Evolutionary conservation across 2,888 invertebrate species (phyloP), one percentile per base, ranked within the genome.

Genomic region (Campoplex capitator): DNA sequence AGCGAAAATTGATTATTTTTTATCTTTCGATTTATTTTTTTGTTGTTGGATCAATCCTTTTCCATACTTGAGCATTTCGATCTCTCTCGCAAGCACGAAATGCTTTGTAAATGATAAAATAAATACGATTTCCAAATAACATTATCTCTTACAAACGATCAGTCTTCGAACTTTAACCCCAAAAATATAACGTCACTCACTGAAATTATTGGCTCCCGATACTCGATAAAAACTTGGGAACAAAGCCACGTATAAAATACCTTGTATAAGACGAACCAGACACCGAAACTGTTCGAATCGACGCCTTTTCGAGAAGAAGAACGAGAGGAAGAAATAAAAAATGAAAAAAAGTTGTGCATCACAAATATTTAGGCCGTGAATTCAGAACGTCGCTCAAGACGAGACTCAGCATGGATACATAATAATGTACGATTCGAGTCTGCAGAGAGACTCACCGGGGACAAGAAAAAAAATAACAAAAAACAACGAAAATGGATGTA

Each of bases 301-400:
- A 82, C 56, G 68, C 48, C 78, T 45, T 71, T 76, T 85, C 51
- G 73, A 74, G 35, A 62, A 62, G 32, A 62, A 62, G 62, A 28
- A 58, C 28, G 32, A 32, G 62, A 62, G 32, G 16, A 16, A 56
- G 42, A 38, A 9, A 65, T 58, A 45, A 42, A 32, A 38, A 9
- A 65, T 58, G 42, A 42, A 32, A 65, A 65, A 83, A 70, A 71
- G 62, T 62, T 58, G 70, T 75, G 87, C 81, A 84, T 87, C 62
- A 65, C 65, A 81, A 84, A 87, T 87, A 87, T 87, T 84, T 84
- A 84, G 87, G 87, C 84, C 87, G 75, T 71, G 87, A 79, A 87
- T 82, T 84, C 71, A 76, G 76, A 76, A 54, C 77, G 62, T 32
- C 23, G 75, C 38, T 79, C 84, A 84, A 87, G 84, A 82, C 70